A percentile compares a stretch with the other conserved stretches of the same genome.
Evolutionary conservation across 2,113 vertebrate species (phyloP).

Genomic region (Loxodonta africana): DNA sequence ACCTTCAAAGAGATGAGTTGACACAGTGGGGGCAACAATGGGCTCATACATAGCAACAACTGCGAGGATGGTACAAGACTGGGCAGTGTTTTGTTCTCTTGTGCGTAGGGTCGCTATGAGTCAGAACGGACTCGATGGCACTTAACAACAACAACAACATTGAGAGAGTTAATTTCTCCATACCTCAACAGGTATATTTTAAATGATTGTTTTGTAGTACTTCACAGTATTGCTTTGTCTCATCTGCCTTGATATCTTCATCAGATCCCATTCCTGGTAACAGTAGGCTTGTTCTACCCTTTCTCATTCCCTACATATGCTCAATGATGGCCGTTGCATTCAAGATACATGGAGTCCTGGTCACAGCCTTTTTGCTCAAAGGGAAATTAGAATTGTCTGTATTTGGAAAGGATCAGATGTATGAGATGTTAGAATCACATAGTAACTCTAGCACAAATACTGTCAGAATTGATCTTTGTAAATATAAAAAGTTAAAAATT

Average conservation of each 20-base stretch:
- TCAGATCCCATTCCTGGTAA: neutral
- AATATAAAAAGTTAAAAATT: conserved; percentile 11
- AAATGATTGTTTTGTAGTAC: neutral
- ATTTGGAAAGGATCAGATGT: conserved; percentile 8
- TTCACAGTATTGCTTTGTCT: neutral
- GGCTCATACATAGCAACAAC: too few relatives aligned
- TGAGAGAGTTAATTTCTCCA: neutral
- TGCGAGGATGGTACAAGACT: too few relatives aligned
- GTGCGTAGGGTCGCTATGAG: too few relatives aligned
- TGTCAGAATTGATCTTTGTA: neutral
- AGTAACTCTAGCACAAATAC: neutral
- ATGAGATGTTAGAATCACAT: neutral
- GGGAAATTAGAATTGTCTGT: neutral
- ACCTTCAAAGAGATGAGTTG: too few relatives aligned
- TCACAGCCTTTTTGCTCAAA: neutral
- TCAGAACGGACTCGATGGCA: too few relatives aligned
- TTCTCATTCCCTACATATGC: neutral
- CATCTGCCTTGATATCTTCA: neutral
- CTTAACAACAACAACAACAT: too few relatives aligned
- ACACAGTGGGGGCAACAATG: too few relatives aligned
- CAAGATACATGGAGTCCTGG: neutral
- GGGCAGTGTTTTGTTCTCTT: too few relatives aligned
- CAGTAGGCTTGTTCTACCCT: neutral
- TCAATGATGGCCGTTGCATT: neutral
- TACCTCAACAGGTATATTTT: neutral